A percentile compares a stretch with the other conserved stretches of the same genome.
phyloP scores from a whole-genome alignment of 2,888 invertebrate genomes.

The Lithodes maja region DNA sequence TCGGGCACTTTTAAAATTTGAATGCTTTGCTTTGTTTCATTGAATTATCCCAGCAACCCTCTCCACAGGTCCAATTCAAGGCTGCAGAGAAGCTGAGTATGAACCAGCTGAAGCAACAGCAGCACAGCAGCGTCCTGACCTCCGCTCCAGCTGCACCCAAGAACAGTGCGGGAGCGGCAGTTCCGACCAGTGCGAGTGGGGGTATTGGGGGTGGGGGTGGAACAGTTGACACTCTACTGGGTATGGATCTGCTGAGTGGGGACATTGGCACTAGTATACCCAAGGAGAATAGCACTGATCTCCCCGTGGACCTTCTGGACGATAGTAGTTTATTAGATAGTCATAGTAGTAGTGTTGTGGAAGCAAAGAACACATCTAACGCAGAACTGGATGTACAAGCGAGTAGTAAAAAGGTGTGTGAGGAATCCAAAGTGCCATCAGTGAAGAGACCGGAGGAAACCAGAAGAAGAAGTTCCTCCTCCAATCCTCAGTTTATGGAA shows the following conservation, averaged over 20 bases:
- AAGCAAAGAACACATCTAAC: neutral
- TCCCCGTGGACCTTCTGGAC: slow-evolving; percentile 22
- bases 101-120: slow-evolving; percentile 76
- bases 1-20: no score
- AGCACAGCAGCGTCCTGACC: slow-evolving; percentile 2
- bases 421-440: slow-evolving; percentile 11
- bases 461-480: slow-evolving; percentile 13
- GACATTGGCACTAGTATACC: slow-evolving; percentile 11
- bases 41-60: neutral
- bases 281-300: neutral
- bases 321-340: slow-evolving; percentile 44
- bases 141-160: neutral
- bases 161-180: neutral
- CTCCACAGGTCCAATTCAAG: slow-evolving; percentile 74
- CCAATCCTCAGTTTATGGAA: slow-evolving; percentile 61
- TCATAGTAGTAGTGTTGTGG: slow-evolving; percentile 33
- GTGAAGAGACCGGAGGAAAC: neutral
- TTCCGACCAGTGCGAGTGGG: slow-evolving; percentile 40
- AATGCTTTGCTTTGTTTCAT: neutral
- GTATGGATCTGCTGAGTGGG: slow-evolving; percentile 51
- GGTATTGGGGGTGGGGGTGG: slow-evolving; percentile 25
- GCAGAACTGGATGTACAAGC: neutral
- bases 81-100: slow-evolving; percentile 80
- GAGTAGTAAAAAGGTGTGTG: neutral
- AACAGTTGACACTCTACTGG: slow-evolving; percentile 35